A percentile compares a stretch with the other conserved stretches of the same genome.
Conservation (phyloP, 2,888 invertebrate species). For the Onthophagus sagittarius region DNA sequence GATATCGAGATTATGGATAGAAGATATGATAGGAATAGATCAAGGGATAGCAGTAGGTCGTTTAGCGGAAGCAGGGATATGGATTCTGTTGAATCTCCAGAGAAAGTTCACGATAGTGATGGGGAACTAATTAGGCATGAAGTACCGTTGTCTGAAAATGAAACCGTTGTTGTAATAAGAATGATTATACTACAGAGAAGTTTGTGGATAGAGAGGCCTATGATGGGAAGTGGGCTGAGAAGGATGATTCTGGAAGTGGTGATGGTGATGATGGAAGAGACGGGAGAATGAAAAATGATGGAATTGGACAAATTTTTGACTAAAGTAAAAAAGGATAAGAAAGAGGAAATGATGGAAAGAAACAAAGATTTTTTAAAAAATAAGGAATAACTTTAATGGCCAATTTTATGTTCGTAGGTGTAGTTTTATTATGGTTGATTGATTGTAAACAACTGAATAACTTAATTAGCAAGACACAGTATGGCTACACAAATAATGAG, state of each 20-base stretch:
- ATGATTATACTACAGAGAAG: constrained; percentile 49
- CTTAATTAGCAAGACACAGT: no score
- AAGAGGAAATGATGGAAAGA: constrained; percentile 55
- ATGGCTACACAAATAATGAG: no score
- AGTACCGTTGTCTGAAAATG: constrained; percentile 57
- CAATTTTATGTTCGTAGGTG: constrained; percentile 2
- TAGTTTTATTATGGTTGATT: constrained; percentile 2
- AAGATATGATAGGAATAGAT: constrained; percentile 61
- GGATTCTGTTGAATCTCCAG: constrained; percentile 34
- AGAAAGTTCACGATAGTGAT: constrained; percentile 34
- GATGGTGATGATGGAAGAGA: constrained; percentile 24
- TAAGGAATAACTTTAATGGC: constrained; percentile 29
- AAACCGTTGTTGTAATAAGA: no score
- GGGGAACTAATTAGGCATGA: constrained; percentile 50
- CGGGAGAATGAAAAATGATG: constrained; percentile 50
- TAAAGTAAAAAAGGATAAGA: constrained; percentile 56
- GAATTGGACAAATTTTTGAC: constrained; percentile 57
- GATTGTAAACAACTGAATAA: no score
- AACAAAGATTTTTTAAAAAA: constrained; percentile 51
- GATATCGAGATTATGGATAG: constrained; percentile 66
- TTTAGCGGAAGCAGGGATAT: constrained; percentile 54
- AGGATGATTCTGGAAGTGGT: constrained; percentile 46
- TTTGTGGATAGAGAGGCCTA: constrained; percentile 62
- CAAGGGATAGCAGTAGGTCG: constrained; percentile 46
- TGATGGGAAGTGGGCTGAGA: constrained; percentile 64